Evolutionary conservation across 1,140 invertebrate species (phyloP), one percentile per base, ranked within the genome.

Genomic region (Hermetia illucens): DNA sequence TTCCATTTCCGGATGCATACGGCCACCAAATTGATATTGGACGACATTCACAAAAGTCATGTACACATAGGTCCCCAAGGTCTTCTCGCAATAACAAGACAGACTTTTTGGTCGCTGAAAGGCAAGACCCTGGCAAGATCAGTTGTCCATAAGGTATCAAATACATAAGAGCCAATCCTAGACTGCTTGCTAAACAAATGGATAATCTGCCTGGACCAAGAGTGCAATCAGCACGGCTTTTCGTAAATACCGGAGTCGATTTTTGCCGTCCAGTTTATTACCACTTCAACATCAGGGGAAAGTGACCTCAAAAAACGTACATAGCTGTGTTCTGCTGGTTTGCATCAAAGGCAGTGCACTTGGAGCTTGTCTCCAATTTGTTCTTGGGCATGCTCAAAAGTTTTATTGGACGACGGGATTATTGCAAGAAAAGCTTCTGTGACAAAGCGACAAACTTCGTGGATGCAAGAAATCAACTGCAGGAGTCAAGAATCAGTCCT

Each of bases 261-360:
- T 48, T 40, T 34, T 25, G 27, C n/a, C 41, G 46, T 2, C n/a
- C n/a, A 44, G 12, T 31, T 32, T 5, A 20, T 35, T 19, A 37
- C 33, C 13, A 9, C 15, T 8, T 8, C 4, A 24, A 44, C 19
- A 13, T 4, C 12, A 12, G 24, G 27, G 49, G 47, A 5, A 38
- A 41, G 6, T 49, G 40, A 41, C 15, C 46, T 13, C 6, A 31
- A 10, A 51, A 51, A 22, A 41, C 13, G 0, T 48, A 37, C 10
- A 21, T 47, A 8, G 9, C 19, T 0, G 16, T 46, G 0, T 50
- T 50, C 21, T 29, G 40, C 1, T 49, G 45, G 21, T 21, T 49
- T 4, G n/a, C 37, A 2, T 45, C 44, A 6, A 49, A 48, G 31
- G 51, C 51, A 3, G 40, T 53, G 2, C 48, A 52, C 35, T 33